A percentile compares a stretch with the other conserved stretches of the same genome.
These are phyloP conservation scores for Yponomeuta cagnagella DNA, from an alignment of 2,888 invertebrate species.

Conservation along the genomic window DNA sequence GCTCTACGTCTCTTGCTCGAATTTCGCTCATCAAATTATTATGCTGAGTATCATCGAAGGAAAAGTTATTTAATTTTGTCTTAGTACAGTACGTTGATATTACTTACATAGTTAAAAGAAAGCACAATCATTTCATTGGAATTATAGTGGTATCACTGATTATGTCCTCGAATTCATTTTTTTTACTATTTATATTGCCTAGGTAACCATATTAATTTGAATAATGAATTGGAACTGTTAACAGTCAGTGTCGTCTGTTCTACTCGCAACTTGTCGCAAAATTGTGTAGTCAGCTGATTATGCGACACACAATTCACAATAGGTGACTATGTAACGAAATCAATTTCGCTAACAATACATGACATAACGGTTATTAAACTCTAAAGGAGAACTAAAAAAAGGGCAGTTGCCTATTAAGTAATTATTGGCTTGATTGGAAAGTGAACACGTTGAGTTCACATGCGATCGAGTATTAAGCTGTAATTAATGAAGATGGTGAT, in stretches of 20 bases:
- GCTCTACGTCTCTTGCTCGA: neutral
- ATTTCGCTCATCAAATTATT: neutral
- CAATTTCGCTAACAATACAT: slow-evolving; percentile 7
- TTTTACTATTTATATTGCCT: neutral
- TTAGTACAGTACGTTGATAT: neutral
- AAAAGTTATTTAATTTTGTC: neutral
- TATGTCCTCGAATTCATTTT: neutral
- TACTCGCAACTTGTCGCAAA: neutral
- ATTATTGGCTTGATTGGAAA: slow-evolving; percentile 12
- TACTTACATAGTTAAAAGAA: neutral
- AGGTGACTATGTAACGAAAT: slow-evolving; percentile 3
- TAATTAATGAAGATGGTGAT: slow-evolving; percentile 7
- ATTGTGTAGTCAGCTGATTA: neutral
- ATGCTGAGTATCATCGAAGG: neutral
- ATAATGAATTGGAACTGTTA: neutral
- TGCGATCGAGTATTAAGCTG: slow-evolving; percentile 27
- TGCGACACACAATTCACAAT: slow-evolving; percentile 3
- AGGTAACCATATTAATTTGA: neutral
- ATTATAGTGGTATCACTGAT: neutral
- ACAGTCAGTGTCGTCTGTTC: neutral
- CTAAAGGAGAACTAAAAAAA: slow-evolving; percentile 28
- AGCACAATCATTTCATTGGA: neutral
- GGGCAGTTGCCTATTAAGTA: slow-evolving; percentile 33
- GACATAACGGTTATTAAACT: slow-evolving; percentile 7
- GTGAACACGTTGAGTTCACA: slow-evolving; percentile 33